These are phyloP conservation scores for Hymenochirus boettgeri DNA, from an alignment of 2,113 vertebrate species.

Conservation along the genomic window DNA sequence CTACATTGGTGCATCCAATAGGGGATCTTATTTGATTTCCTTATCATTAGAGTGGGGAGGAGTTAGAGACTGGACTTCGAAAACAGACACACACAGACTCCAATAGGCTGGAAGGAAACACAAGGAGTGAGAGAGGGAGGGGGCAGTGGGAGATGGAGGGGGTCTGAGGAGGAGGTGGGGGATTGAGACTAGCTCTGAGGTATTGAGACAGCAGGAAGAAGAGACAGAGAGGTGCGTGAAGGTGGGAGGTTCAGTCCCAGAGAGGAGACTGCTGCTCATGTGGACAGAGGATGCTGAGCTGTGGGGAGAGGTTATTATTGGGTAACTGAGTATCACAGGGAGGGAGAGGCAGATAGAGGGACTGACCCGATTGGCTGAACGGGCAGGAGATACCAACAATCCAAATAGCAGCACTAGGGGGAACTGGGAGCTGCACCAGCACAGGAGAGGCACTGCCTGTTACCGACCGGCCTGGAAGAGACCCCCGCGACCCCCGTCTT, in stretches of 20 bases:
- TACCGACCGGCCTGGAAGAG: neutral
- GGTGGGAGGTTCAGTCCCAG: too few species aligned
- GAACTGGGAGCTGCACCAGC: neutral
- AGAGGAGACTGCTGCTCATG: neutral
- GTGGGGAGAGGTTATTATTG: too few species aligned
- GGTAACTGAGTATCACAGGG: neutral
- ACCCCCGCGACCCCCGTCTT: neutral
- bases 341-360: neutral
- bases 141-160: slow-evolving; percentile 20
- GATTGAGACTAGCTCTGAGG: neutral
- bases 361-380: neutral
- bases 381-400: neutral
- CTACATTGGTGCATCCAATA: too few species aligned
- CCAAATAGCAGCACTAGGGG: slow-evolving; percentile 7
- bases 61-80: slow-evolving; percentile 13
- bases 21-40: slow-evolving; percentile 21
- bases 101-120: slow-evolving; percentile 8
- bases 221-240: neutral
- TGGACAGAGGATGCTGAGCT: slow-evolving; percentile 5
- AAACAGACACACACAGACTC: slow-evolving; percentile 19
- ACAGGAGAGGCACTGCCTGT: neutral
- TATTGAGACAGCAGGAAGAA: slow-evolving; percentile 15
- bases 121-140: slow-evolving; percentile 7
- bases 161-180: slow-evolving; percentile 6
- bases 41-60: slow-evolving; percentile 27